phyloP scores from a whole-genome alignment of 2,797 vertebrate genomes.

The Coendou prehensilis region DNA sequence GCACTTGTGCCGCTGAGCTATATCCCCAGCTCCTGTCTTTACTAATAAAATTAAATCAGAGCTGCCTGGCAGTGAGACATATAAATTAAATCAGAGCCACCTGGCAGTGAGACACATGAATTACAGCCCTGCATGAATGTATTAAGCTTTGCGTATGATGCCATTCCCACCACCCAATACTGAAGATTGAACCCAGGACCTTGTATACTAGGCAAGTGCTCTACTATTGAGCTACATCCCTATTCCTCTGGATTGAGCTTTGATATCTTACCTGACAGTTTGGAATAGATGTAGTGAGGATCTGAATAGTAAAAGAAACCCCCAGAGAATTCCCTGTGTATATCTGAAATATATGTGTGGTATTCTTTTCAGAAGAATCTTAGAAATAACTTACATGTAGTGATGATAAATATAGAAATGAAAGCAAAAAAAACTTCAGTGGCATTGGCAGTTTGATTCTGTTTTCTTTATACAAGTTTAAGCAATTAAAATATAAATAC shows the following conservation, averaged over 20 bases:
- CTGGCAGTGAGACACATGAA: neutral
- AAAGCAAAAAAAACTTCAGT: neutral
- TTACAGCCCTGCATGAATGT: neutral
- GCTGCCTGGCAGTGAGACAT: no score
- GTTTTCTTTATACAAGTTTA: neutral
- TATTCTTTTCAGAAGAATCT: neutral
- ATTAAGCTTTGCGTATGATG: neutral
- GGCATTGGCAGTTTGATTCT: neutral
- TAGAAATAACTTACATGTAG: neutral
- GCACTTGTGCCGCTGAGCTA: no score
- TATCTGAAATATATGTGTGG: neutral
- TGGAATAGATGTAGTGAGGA: neutral
- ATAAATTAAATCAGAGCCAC: neutral
- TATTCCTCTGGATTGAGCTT: neutral
- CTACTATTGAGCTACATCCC: neutral
- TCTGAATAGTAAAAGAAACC: neutral
- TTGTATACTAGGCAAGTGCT: neutral
- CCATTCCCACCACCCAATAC: neutral
- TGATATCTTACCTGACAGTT: fast-evolving
- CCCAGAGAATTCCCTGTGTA: neutral
- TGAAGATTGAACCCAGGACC: neutral
- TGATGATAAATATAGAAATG: neutral
- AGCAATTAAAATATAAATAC: neutral
- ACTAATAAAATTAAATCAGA: neutral
- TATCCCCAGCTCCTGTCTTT: neutral